phyloP scores from a whole-genome alignment of 2,113 vertebrate species.

The Caranx melampygus region DNA sequence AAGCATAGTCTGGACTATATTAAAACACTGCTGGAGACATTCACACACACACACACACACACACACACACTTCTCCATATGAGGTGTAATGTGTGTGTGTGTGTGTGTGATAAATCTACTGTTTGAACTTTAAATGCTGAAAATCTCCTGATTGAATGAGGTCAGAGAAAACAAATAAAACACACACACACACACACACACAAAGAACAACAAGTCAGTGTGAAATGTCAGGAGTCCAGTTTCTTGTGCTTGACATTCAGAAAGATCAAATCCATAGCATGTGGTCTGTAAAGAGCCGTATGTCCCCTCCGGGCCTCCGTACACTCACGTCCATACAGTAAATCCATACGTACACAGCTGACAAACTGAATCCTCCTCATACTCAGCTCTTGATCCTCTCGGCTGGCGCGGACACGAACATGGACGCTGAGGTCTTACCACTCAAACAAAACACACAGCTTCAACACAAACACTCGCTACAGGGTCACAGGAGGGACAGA shows the following conservation, averaged over 20 bases:
- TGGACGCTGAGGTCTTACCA: background rate
- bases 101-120: too few relatives aligned
- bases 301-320: conserved; percentile 15
- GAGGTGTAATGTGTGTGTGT: too few relatives aligned
- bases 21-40: too few relatives aligned
- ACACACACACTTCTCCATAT: too few relatives aligned
- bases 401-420: conserved; percentile 1
- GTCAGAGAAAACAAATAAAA: background rate
- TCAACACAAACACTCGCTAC: background rate
- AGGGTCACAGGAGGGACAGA: conserved; percentile 5
- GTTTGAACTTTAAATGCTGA: too few relatives aligned
- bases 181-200: too few relatives aligned
- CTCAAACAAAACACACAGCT: background rate
- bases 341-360: conserved; percentile 16
- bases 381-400: background rate
- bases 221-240: conserved; percentile 7
- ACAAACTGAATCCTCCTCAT: conserved; percentile 19
- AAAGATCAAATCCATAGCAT: conserved; percentile 14
- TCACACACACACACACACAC: too few relatives aligned
- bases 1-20: too few relatives aligned
- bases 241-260: conserved; percentile 41
- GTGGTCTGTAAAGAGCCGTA: background rate
- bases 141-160: background rate
- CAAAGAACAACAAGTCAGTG: too few relatives aligned
- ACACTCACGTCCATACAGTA: background rate